Evolutionary conservation across 1,140 invertebrate genomes (phyloP).

Genomic region (Penaeus vannamei): DNA sequence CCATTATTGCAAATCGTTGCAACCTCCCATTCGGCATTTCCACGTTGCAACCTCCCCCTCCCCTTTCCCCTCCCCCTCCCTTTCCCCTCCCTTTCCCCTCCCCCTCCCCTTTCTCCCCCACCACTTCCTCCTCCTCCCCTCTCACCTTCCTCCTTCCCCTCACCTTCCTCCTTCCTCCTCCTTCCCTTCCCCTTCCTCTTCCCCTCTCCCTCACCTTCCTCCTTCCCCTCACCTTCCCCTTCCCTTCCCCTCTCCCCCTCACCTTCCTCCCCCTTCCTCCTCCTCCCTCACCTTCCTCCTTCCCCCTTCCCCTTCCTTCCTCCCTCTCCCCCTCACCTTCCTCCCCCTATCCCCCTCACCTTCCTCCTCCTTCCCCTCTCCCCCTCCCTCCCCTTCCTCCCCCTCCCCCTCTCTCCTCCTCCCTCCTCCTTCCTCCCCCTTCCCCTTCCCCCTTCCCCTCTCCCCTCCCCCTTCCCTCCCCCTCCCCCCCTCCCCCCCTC

Average conservation of each 20-base stretch:
- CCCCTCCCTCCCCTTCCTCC: neutral
- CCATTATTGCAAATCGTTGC: too few species aligned
- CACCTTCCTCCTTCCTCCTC: neutral
- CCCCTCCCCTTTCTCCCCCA: neutral
- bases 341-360: neutral
- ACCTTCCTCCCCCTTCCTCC: neutral
- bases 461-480: neutral
- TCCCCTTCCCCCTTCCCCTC: neutral
- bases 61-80: neutral
- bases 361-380: neutral
- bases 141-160: neutral
- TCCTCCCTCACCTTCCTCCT: neutral
- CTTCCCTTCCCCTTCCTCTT: neutral
- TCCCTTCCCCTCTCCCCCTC: neutral
- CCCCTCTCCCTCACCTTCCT: neutral
- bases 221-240: too few species aligned
- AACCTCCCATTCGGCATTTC: too few species aligned
- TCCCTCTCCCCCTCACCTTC: neutral
- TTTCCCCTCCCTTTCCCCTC: neutral
- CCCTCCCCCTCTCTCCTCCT: neutral
- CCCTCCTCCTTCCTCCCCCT: neutral
- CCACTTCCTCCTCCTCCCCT: neutral
- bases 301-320: neutral
- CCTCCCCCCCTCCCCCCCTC: neutral
- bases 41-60: too few species aligned